A percentile compares a stretch with the other conserved stretches of the same genome.
These are phyloP conservation scores for Andricus grossulariae DNA, from an alignment of 1,140 invertebrate genomes.

Conservation along the genomic window DNA sequence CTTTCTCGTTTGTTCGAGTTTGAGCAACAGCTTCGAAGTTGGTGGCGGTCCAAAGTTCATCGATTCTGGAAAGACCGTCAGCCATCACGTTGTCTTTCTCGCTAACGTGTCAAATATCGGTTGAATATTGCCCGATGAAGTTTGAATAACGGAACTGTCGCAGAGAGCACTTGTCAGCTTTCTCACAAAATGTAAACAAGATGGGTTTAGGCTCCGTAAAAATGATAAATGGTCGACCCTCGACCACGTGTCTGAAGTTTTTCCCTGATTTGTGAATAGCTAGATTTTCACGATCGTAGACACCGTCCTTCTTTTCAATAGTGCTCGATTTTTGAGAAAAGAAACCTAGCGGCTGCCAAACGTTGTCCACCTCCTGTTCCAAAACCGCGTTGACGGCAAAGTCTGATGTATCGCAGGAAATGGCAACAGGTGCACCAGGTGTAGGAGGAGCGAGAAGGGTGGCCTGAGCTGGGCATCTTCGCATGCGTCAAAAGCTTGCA, in stretches of 20 bases:
- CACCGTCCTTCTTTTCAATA: conserved; percentile 31
- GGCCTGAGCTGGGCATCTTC: conserved; percentile 10
- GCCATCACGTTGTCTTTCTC: too few species aligned
- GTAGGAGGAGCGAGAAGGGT: conserved; percentile 10
- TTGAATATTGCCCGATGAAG: conserved; percentile 66
- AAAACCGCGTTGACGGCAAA: neutral
- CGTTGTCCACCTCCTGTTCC: too few species aligned
- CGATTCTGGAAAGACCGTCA: conserved; percentile 55
- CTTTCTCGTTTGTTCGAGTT: conserved; percentile 15
- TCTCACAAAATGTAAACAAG: conserved; percentile 29
- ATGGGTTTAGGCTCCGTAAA: conserved; percentile 35
- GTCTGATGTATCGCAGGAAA: conserved; percentile 30
- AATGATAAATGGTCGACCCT: too few species aligned
- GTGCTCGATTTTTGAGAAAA: conserved; percentile 17
- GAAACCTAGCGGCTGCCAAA: too few species aligned
- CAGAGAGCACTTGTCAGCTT: too few species aligned
- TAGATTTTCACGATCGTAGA: conserved; percentile 33
- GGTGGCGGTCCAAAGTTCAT: neutral
- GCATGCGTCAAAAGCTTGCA: neutral
- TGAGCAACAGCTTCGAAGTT: conserved; percentile 27
- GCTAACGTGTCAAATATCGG: conserved; percentile 62
- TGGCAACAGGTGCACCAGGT: neutral
- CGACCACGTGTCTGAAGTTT: conserved; percentile 24
- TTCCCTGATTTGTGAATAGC: conserved; percentile 24
- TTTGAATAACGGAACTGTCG: too few species aligned